A percentile compares a stretch with the other conserved stretches of the same genome.
Evolutionary conservation across 2,113 vertebrate species (phyloP).

Genomic region (Capreolus pygargus): DNA sequence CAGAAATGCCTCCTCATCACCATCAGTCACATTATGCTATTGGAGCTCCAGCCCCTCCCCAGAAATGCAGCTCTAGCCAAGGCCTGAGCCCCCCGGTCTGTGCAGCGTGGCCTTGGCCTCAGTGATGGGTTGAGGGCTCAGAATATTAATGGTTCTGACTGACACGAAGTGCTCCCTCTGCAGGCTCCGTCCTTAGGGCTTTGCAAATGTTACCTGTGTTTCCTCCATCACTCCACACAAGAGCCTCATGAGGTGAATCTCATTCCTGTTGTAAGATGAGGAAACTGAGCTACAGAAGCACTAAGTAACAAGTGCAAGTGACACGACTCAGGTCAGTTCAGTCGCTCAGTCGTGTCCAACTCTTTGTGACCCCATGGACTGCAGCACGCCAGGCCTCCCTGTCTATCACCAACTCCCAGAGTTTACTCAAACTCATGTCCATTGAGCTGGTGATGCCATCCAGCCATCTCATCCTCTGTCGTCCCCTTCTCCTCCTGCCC

Average conservation of each 20-base stretch:
- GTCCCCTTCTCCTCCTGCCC: neutral
- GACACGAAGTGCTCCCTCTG: neutral
- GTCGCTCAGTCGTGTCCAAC: accelerated
- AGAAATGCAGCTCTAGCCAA: neutral
- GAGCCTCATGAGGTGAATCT: neutral
- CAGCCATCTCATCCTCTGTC: neutral
- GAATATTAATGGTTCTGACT: neutral
- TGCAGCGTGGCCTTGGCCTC: neutral
- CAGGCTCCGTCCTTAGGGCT: neutral
- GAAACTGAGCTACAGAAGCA: neutral
- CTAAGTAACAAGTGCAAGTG: neutral
- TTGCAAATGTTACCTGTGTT: neutral
- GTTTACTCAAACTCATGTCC: neutral
- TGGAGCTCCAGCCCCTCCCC: neutral
- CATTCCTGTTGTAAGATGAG: neutral
- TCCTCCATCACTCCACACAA: neutral
- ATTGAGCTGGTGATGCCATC: neutral
- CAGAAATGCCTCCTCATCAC: neutral
- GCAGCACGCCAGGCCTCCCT: neutral
- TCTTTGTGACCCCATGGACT: neutral
- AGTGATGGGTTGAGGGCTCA: neutral
- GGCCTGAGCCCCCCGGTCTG: neutral
- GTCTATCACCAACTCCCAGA: neutral
- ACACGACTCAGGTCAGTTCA: neutral
- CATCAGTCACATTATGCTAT: neutral